Base-by-base conservation (phyloP, 2,797 vertebrate genomes). In the Neosilurus mollespiculum region DNA sequence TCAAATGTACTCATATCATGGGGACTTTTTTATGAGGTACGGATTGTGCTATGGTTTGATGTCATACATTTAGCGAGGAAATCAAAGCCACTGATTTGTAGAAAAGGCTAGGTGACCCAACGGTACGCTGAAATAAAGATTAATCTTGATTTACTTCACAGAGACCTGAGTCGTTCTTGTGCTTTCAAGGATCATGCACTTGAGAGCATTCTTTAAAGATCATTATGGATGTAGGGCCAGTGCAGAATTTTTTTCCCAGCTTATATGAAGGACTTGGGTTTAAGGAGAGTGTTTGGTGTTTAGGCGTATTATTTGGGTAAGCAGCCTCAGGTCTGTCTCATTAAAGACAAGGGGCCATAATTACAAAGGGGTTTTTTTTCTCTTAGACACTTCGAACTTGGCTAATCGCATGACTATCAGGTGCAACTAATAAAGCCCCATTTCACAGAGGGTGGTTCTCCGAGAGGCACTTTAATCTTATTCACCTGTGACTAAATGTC, bases 181-280 rank as follows among this genome's bases (percentile, higher is more conserved):
- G 88, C 90, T 86, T 85, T 84, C 70, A 72, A 84, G 81, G 89
- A 92, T 93, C 91, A 88, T 76, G 88, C 71, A 62, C 90, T 86
- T 88, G 54, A 82, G 24, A 84, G 79, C 86, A 65, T 83, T 80
- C 76, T 91, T 91, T 90, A 85, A 92, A 89, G 87, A 85, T 81
- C 70, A 59, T 30, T 82, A 83, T 87, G 86, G 59, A 37, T 64
- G 2, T 1, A 67, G 86, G 61, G 66, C 51, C 73, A 82, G 81
- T 71, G 78, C 58, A 56, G 69, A 58, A 67, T n/a, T 51, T 14
- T 34, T 69, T 54, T n/a, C 6, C 67, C 24, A 51, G 18, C 24
- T 59, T 16, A 2, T 43, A 43, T 43, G 43, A 43, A 43, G 43
- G 43, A 43, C 8, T 43, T 43, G 43, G 8, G 54, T 69, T 80